phyloP scores from a whole-genome alignment of 2,113 vertebrate genomes.

The Leptobrachium leishanense region DNA sequence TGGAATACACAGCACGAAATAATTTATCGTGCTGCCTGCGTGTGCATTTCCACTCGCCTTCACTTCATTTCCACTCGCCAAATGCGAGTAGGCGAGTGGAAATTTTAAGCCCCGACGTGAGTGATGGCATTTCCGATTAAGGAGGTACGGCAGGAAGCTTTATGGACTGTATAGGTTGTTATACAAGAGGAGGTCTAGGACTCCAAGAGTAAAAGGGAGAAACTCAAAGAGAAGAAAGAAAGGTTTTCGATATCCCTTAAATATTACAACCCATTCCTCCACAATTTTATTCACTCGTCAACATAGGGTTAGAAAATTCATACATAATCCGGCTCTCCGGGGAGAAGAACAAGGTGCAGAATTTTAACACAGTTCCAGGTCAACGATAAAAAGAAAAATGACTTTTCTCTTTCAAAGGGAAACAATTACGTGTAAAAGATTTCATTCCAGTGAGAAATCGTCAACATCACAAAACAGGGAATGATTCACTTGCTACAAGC shows the following conservation, averaged over 20 bases:
- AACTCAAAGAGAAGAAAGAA: no score
- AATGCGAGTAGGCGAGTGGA: no score
- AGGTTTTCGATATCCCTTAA: no score
- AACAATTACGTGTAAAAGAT: conserved; percentile 28
- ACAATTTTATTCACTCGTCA: conserved; percentile 5
- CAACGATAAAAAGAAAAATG: conserved; percentile 32
- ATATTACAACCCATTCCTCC: not conserved
- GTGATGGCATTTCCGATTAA: no score
- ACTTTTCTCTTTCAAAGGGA: conserved; percentile 26
- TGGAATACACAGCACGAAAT: no score
- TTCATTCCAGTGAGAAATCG: conserved; percentile 6
- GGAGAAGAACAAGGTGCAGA: conserved; percentile 19
- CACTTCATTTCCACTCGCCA: no score
- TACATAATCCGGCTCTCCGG: conserved; percentile 8
- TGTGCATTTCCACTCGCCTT: no score
- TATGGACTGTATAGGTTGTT: no score
- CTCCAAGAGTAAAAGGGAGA: no score
- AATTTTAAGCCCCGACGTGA: no score
- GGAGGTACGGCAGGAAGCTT: no score
- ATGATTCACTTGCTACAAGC: conserved; percentile 31
- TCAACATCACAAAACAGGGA: conserved; percentile 30
- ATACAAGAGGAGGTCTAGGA: not conserved
- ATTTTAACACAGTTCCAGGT: conserved; percentile 30
- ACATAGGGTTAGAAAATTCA: conserved; percentile 11
- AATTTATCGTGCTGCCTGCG: no score